Conservation (phyloP, 2,888 invertebrate species). For the Hypsopygia costalis region DNA sequence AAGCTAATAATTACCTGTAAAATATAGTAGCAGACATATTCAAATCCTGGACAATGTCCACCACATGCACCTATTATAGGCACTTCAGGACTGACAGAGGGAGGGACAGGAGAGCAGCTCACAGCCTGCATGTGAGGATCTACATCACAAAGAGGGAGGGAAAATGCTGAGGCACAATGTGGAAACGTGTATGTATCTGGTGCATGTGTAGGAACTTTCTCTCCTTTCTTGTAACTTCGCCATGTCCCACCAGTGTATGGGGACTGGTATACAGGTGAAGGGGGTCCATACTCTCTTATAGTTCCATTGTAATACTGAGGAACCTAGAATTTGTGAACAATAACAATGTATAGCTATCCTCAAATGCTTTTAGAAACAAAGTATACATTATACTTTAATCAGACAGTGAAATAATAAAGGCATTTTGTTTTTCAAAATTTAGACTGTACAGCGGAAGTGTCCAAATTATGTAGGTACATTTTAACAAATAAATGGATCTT, state of each 20-base stretch:
- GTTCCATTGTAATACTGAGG: conserved; percentile 62
- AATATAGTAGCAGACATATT: conserved; percentile 86
- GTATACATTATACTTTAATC: no score
- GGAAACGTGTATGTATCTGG: conserved; percentile 57
- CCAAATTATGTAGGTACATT: no score
- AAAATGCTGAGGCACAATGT: conserved; percentile 66
- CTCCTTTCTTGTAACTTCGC: conserved; percentile 52
- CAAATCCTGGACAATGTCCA: conserved; percentile 85
- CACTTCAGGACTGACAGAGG: conserved; percentile 69
- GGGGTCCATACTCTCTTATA: conserved; percentile 56
- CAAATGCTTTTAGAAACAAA: no score
- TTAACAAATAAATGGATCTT: no score
- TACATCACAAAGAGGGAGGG: conserved; percentile 59
- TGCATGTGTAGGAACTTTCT: conserved; percentile 39
- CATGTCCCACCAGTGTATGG: conserved; percentile 67
- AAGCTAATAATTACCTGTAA: conserved; percentile 72
- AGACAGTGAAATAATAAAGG: no score
- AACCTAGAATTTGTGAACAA: conserved; percentile 41
- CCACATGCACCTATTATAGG: conserved; percentile 84
- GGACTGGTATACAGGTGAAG: conserved; percentile 71
- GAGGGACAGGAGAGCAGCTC: conserved; percentile 52
- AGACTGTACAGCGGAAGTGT: no score
- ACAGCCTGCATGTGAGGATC: conserved; percentile 38
- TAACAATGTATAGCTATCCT: no score
- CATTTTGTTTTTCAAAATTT: no score